A percentile compares a stretch with the other conserved stretches of the same genome.
Conservation (phyloP, 2,888 invertebrate species). For the Habroteleia sp. region DNA sequence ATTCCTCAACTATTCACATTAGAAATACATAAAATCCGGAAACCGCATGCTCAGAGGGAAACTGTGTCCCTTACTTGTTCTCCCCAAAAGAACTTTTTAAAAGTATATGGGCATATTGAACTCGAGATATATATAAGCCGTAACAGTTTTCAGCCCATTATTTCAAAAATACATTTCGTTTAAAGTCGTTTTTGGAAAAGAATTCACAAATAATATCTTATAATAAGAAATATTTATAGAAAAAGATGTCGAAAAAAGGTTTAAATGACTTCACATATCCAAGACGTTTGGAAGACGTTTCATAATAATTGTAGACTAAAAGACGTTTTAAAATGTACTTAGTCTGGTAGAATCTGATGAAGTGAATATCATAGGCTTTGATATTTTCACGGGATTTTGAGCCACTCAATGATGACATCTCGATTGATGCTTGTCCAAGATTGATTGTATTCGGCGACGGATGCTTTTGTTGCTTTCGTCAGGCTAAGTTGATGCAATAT, state of each 20-base stretch:
- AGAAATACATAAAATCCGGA: constrained; percentile 11
- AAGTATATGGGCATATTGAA: constrained; percentile 19
- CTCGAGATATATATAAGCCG: constrained; percentile 13
- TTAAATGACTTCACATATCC: no score
- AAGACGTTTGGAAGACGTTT: no score
- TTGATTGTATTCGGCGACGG: constrained; percentile 1
- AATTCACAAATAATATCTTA: no score
- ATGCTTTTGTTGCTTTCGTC: constrained; percentile 3
- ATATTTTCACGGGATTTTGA: background rate
- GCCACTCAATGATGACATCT: constrained; percentile 8
- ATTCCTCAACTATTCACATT: background rate
- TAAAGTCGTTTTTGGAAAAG: no score
- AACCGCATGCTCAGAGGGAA: no score
- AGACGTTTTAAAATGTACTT: constrained; percentile 4
- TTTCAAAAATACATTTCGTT: no score
- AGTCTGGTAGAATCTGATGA: background rate
- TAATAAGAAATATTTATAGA: no score
- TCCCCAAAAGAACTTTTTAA: no score
- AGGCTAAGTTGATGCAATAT: constrained; percentile 12
- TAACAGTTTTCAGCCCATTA: constrained; percentile 14
- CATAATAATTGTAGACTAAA: no score
- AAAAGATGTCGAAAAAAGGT: no score
- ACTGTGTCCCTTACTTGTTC: no score
- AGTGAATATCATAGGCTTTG: background rate
- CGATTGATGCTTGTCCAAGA: constrained; percentile 15